Percentiles rank a stretch among this genome's conserved stretches.
These are phyloP conservation scores for Bryconaethiops microstoma DNA, from an alignment of 2,797 vertebrate genomes.

Conservation along the genomic window DNA sequence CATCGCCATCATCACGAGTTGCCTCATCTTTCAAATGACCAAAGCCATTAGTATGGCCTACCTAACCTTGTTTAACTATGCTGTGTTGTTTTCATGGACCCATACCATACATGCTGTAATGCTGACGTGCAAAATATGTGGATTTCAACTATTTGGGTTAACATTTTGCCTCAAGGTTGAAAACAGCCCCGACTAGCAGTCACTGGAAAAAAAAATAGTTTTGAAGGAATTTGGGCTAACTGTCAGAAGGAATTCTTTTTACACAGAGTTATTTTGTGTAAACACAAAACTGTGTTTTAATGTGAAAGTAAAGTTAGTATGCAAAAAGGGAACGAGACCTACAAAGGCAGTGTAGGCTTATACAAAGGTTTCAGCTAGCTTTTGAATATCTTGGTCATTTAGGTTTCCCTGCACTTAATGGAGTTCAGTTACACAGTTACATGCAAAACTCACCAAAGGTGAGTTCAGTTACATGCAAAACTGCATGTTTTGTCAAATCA, in stretches of 20 bases:
- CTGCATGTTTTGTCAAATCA: too few relatives aligned
- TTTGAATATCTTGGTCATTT: background rate
- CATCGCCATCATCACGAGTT: background rate
- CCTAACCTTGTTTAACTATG: background rate
- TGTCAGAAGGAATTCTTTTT: slow-evolving; percentile 5
- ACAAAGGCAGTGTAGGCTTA: background rate
- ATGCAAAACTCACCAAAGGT: too few relatives aligned
- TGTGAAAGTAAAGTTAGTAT: slow-evolving; percentile 2
- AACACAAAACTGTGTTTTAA: background rate
- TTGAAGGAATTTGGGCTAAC: background rate
- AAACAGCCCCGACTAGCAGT: background rate
- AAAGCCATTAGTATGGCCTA: too few relatives aligned
- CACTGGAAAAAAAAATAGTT: background rate
- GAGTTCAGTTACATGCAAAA: too few relatives aligned
- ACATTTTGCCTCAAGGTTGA: slow-evolving; percentile 5
- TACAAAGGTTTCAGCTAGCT: background rate
- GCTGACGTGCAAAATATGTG: background rate
- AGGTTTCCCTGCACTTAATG: background rate
- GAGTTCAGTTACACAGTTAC: too few relatives aligned
- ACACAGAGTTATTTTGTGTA: background rate
- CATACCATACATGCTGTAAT: background rate
- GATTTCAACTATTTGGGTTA: slow-evolving; percentile 14
- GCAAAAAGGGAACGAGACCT: background rate
- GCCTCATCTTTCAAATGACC: background rate
- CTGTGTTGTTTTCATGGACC: background rate